phyloP scores from a whole-genome alignment of 2,888 invertebrate species.

The Cheilosia impressa region DNA sequence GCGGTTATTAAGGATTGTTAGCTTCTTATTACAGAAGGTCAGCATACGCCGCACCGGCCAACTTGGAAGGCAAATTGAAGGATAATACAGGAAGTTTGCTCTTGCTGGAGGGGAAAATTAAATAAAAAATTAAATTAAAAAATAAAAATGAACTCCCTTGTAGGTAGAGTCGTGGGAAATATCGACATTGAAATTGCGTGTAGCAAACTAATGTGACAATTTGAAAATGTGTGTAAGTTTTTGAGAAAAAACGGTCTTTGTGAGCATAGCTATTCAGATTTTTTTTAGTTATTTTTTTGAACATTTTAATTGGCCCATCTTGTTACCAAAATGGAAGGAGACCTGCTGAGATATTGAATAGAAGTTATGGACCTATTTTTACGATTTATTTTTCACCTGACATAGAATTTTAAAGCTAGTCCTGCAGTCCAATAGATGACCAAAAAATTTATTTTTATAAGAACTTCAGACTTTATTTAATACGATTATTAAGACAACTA shows the following conservation, averaged over 20 bases:
- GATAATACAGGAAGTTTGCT: slow-evolving; percentile 41
- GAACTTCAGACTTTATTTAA: background rate
- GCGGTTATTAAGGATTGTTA: slow-evolving; percentile 52
- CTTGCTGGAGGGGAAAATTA: background rate
- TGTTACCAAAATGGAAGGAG: slow-evolving; percentile 7
- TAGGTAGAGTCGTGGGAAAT: slow-evolving; percentile 40
- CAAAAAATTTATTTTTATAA: slow-evolving; percentile 20
- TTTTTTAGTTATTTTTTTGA: background rate
- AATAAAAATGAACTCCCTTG: background rate
- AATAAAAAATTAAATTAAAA: background rate
- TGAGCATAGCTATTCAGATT: too few species aligned
- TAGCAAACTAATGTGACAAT: background rate
- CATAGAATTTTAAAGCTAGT: slow-evolving; percentile 26
- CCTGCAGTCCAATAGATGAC: slow-evolving; percentile 13
- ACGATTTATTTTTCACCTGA: slow-evolving; percentile 29
- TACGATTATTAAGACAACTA: too few species aligned
- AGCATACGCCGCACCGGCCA: background rate
- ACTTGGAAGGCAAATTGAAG: slow-evolving; percentile 19
- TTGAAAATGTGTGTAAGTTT: too few species aligned
- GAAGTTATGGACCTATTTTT: slow-evolving; percentile 30
- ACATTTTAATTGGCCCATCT: slow-evolving; percentile 4
- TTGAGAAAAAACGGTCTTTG: too few species aligned
- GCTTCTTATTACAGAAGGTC: slow-evolving; percentile 37
- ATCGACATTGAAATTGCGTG: background rate
- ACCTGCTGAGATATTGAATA: slow-evolving; percentile 36